Percentiles rank a stretch among this genome's conserved stretches.
phyloP scores from a whole-genome alignment of 2,797 vertebrate species.

The Apogon hyalosoma region DNA sequence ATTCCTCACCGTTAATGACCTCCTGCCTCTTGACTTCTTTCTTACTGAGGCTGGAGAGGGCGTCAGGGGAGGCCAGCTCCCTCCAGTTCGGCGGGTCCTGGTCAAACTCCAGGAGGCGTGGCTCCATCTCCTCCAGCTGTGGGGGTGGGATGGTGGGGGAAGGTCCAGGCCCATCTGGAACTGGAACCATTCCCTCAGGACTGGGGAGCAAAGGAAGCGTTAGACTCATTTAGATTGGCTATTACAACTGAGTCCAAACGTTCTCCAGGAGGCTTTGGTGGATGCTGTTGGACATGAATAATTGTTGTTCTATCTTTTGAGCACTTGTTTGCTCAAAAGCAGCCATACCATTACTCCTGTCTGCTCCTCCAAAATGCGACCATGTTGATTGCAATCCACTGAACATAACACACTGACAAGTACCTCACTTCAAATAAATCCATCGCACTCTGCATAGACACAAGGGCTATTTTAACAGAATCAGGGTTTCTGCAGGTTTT shows the following conservation, averaged over 20 bases:
- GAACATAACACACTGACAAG: no score
- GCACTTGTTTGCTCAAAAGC: constrained; percentile 4
- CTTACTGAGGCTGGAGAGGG: constrained; percentile 86
- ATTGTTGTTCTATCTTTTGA: neutral
- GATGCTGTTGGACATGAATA: constrained; percentile 13
- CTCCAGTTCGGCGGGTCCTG: constrained; percentile 91
- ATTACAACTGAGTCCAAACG: neutral
- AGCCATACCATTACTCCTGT: no score
- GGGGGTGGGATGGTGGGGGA: constrained; percentile 76
- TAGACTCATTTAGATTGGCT: neutral
- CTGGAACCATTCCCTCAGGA: constrained; percentile 50
- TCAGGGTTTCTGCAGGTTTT: no score
- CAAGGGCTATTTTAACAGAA: neutral
- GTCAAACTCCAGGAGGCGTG: constrained; percentile 87
- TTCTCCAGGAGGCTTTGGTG: constrained; percentile 8
- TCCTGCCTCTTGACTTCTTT: constrained; percentile 92
- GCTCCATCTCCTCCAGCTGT: constrained; percentile 88
- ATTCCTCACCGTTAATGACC: constrained; percentile 90
- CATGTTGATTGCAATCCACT: no score
- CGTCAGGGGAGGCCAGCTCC: constrained; percentile 81
- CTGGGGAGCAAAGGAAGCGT: constrained; percentile 47
- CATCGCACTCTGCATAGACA: constrained; percentile 6
- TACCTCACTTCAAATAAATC: no score
- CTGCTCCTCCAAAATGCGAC: no score
- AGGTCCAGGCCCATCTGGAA: constrained; percentile 67